These are phyloP conservation scores for Trachelus stipa DNA, from an alignment of 2,888 invertebrate genomes.

Conservation along the genomic window DNA sequence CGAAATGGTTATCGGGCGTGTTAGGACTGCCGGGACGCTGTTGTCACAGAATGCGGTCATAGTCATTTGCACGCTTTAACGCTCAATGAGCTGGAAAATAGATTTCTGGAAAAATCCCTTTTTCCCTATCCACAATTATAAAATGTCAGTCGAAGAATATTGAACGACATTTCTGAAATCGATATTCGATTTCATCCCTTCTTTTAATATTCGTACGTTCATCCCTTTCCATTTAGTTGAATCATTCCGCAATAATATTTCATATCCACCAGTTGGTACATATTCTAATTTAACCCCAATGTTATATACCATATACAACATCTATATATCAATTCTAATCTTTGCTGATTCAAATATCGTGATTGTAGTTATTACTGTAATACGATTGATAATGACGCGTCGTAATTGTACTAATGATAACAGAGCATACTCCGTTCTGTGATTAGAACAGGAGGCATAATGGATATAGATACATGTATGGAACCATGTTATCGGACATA, in stretches of 20 bases:
- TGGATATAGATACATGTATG: neutral
- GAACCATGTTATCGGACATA: neutral
- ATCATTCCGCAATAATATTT: neutral
- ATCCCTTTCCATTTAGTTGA: neutral
- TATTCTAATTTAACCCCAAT: neutral
- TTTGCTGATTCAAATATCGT: neutral
- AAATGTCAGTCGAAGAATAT: neutral
- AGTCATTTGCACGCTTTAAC: neutral
- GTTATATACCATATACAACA: neutral
- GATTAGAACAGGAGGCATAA: neutral
- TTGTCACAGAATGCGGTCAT: constrained; percentile 2
- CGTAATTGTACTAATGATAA: neutral
- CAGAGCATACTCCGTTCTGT: neutral
- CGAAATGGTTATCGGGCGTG: neutral
- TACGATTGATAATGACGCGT: neutral
- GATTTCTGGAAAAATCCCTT: neutral
- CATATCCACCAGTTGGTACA: neutral
- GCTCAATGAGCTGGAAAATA: constrained; percentile 3
- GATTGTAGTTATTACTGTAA: neutral
- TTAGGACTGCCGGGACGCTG: neutral
- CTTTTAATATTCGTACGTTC: too few species aligned
- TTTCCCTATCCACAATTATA: neutral
- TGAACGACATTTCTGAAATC: neutral
- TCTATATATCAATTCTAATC: neutral
- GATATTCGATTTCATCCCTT: neutral